These are phyloP conservation scores for Heliconius aoede DNA, from an alignment of 2,888 invertebrate species.

Conservation along the genomic window DNA sequence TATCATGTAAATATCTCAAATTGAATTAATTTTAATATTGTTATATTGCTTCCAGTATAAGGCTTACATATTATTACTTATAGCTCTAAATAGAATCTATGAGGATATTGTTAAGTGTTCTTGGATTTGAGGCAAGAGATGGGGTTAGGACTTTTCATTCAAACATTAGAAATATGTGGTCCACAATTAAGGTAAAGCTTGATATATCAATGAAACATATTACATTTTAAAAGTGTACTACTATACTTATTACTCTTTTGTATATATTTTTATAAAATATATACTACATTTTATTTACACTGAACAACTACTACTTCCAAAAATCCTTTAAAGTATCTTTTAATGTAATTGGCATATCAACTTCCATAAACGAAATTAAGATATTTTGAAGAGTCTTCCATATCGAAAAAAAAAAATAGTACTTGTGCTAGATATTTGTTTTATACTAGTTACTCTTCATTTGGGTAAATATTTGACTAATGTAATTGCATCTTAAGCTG, in stretches of 20 bases:
- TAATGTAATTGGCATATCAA: constrained; percentile 83
- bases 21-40: constrained; percentile 72
- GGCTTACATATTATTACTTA: constrained; percentile 75
- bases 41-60: constrained; percentile 79
- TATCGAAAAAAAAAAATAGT: constrained; percentile 80
- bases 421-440: constrained; percentile 72
- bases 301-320: constrained; percentile 76
- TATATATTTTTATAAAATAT: constrained; percentile 83
- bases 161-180: constrained; percentile 59
- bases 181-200: constrained; percentile 68
- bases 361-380: constrained; percentile 77
- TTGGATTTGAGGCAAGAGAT: constrained; percentile 51
- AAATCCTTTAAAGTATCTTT: constrained; percentile 64
- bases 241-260: constrained; percentile 73
- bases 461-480: constrained; percentile 65
- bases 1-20: constrained; percentile 77
- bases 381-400: constrained; percentile 79
- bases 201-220: constrained; percentile 82
- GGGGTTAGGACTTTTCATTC: constrained; percentile 42
- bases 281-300: constrained; percentile 78
- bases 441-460: constrained; percentile 61
- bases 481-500: constrained; percentile 45
- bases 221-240: constrained; percentile 68
- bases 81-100: constrained; percentile 62
- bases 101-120: constrained; percentile 59